phyloP scores from a whole-genome alignment of 2,797 vertebrate genomes.

The Bucorvus abyssinicus region DNA sequence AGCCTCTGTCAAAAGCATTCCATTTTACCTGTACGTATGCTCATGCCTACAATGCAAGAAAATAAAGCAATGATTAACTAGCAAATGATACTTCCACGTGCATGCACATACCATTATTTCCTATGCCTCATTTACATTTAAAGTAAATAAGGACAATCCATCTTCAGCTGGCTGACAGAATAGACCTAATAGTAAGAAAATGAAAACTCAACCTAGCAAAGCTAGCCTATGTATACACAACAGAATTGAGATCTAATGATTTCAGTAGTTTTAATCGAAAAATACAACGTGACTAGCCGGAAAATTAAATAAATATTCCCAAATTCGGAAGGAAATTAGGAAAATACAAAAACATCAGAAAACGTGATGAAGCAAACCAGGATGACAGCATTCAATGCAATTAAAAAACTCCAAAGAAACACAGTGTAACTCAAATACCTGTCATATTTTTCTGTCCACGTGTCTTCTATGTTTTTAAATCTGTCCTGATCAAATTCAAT shows the following conservation, averaged over 20 bases:
- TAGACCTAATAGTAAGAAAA: background rate
- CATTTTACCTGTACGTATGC: background rate
- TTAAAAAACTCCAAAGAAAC: background rate
- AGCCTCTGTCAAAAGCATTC: background rate
- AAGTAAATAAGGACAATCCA: background rate
- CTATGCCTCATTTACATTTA: background rate
- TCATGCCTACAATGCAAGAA: background rate
- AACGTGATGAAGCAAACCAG: background rate
- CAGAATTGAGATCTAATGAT: background rate
- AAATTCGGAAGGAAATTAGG: background rate
- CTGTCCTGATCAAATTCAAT: constrained; percentile 88
- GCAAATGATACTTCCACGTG: background rate
- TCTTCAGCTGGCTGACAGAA: background rate
- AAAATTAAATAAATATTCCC: background rate
- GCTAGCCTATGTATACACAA: background rate
- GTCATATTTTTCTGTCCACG: constrained; percentile 85
- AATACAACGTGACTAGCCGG: background rate
- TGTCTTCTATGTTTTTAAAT: constrained; percentile 86
- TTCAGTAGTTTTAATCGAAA: background rate
- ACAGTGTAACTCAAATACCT: constrained; percentile 72
- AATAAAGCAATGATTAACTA: constrained; percentile 23
- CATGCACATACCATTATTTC: background rate
- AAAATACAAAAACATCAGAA: background rate
- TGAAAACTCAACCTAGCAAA: background rate
- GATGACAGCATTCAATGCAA: background rate